A percentile compares a stretch with the other conserved stretches of the same genome.
These are phyloP conservation scores for Enteromius radiatus DNA, from an alignment of 2,797 vertebrate species.

Conservation along the genomic window DNA sequence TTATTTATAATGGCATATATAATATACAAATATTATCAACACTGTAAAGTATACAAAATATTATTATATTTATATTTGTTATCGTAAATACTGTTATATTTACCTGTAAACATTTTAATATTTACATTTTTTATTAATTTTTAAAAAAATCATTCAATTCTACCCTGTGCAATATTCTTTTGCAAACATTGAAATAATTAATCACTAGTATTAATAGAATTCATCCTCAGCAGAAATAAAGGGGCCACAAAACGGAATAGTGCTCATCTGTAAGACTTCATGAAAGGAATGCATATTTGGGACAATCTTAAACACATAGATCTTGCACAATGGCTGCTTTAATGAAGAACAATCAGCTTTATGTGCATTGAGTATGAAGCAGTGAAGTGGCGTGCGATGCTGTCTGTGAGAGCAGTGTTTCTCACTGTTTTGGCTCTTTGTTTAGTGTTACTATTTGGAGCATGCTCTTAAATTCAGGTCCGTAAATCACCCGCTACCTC, in stretches of 20 bases:
- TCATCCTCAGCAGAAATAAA: not conserved
- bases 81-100: not conserved
- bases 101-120: not conserved
- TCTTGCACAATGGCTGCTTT: constrained; percentile 6
- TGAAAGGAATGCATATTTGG: constrained; percentile 5
- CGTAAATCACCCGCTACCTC: constrained; percentile 30
- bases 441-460: constrained; percentile 17
- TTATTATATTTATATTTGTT: not conserved
- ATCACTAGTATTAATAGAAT: not conserved
- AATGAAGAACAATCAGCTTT: constrained; percentile 29
- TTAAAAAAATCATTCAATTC: not conserved
- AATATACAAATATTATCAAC: not conserved
- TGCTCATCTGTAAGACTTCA: not conserved
- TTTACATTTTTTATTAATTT: not conserved
- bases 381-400: not conserved
- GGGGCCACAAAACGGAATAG: not conserved
- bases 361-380: constrained; percentile 12
- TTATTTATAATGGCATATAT: not conserved
- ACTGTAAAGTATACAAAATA: not conserved
- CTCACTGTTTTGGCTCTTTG: constrained; percentile 16
- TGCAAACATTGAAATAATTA: not conserved
- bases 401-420: constrained; percentile 1
- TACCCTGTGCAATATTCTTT: not conserved
- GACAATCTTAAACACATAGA: not conserved
- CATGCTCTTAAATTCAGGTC: constrained; percentile 34